phyloP scores from a whole-genome alignment of 2,888 invertebrate genomes.

The Xylota sylvarum region DNA sequence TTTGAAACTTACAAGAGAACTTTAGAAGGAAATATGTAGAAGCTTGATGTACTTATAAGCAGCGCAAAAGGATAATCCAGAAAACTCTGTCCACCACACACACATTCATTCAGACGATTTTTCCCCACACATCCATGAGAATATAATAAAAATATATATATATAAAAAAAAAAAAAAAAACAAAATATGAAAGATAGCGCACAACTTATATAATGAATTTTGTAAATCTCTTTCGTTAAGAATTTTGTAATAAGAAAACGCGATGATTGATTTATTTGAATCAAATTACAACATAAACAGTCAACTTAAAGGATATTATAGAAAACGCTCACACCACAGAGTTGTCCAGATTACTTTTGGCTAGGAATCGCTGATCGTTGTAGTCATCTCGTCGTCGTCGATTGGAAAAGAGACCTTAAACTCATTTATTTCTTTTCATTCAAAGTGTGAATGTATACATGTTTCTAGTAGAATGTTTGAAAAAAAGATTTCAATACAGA shows the following conservation, averaged over 20 bases:
- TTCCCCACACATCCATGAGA: conserved; percentile 62
- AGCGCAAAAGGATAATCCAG: conserved; percentile 81
- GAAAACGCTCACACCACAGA: conserved; percentile 77
- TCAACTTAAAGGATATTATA: conserved; percentile 59
- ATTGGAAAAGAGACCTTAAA: conserved; percentile 37
- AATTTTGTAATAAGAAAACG: conserved; percentile 50
- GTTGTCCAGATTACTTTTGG: conserved; percentile 77
- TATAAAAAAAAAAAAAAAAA: conserved; percentile 36
- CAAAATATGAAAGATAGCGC: conserved; percentile 20
- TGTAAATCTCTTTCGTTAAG: conserved; percentile 14
- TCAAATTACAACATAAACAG: conserved; percentile 53
- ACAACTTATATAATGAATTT: conserved; percentile 25
- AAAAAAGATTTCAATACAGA: conserved; percentile 38
- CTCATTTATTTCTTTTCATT: conserved; percentile 19
- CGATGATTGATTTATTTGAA: conserved; percentile 32
- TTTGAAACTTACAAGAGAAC: conserved; percentile 16
- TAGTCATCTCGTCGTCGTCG: conserved; percentile 49
- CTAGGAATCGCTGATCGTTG: conserved; percentile 48
- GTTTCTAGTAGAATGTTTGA: conserved; percentile 37
- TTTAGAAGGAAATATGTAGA: conserved; percentile 1
- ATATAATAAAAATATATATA: conserved; percentile 21
- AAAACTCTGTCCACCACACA: conserved; percentile 81
- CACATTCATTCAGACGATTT: conserved; percentile 61
- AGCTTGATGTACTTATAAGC: conserved; percentile 7
- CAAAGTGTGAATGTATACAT: conserved; percentile 13